These are phyloP conservation scores for Actenoides lindsayi DNA, from an alignment of 2,113 vertebrate genomes.

Conservation along the genomic window DNA sequence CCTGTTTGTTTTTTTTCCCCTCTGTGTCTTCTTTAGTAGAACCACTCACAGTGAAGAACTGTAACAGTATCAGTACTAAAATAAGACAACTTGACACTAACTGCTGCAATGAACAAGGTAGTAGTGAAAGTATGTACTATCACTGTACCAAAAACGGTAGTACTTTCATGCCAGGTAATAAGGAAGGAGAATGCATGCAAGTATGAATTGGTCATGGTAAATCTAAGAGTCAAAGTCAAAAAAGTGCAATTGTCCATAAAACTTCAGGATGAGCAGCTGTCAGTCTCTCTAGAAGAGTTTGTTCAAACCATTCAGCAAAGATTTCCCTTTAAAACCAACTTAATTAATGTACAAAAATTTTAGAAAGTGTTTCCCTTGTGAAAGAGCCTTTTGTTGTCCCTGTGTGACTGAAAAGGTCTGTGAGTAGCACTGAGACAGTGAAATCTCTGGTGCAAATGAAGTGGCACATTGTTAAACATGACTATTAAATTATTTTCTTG, in stretches of 20 bases:
- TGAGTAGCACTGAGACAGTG: not conserved
- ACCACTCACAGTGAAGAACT: not conserved
- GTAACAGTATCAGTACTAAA: not conserved
- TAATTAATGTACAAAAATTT: constrained; percentile 49
- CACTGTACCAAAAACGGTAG: not conserved
- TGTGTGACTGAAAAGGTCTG: not conserved
- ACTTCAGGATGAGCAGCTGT: not conserved
- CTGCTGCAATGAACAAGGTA: not conserved
- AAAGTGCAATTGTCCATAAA: not conserved
- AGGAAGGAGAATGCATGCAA: not conserved
- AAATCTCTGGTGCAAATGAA: constrained; percentile 43
- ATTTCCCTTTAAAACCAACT: constrained; percentile 12
- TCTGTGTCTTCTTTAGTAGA: not conserved
- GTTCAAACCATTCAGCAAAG: not conserved
- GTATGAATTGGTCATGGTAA: not conserved
- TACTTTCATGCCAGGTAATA: not conserved
- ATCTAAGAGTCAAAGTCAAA: not conserved
- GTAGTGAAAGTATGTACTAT: not conserved
- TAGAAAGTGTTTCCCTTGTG: not conserved
- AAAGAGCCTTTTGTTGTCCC: constrained; percentile 37
- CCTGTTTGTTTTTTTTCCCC: not conserved
- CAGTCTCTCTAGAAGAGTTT: not conserved
- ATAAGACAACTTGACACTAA: not conserved
- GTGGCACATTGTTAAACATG: constrained; percentile 59
- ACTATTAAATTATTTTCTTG: constrained; percentile 74